Base-by-base conservation (phyloP, 1,140 invertebrate genomes). In the Drosophila chauvacae region DNA sequence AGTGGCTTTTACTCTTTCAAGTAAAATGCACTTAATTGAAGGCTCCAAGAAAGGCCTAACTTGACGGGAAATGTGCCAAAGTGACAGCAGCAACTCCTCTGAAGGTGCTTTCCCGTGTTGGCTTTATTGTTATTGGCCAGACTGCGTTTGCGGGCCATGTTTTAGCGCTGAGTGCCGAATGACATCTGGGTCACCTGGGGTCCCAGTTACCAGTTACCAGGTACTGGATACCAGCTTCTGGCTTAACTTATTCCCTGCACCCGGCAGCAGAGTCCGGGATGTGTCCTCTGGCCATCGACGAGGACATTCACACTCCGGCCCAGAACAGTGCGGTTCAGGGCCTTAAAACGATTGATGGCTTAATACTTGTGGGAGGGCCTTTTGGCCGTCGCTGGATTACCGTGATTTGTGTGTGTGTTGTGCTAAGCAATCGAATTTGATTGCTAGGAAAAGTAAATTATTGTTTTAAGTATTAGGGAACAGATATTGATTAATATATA, bases 121-220 rank as follows among this genome's bases (percentile, higher is more conserved):
- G 42, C 73, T 81, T 88, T 90, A 88, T 90, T 88, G 84, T 88
- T 88, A 88, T 88, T 88, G 85, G 84, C 85, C 81, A 56, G 50
- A 55, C 58, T 62, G 59, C 44, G 78, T 65, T 56, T 77, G 62
- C 63, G 47, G 81, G 72, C 62, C 80, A 84, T 80, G 84, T 87
- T 87, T 87, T 77, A 87, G 69, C 85, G 65, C 50, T 68, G 62
- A 88, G 57, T 78, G 81, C 73, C 68, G 69, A 80, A 88, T 88
- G 84, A 88, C 84, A 88, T 90, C 85, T 88, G 85, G 84, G 84
- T 88, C 85, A 88, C 80, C 83, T 88, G 84, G 76, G 62, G 64
- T 68, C 62, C n/a, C 33, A 51, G n/a, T 9, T 39, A 10, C 18
- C 20, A 28, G 11, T 16, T 16, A n/a, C 14, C 18, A 23, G 18